These are phyloP conservation scores for Siderastrea radians DNA, from an alignment of 92 coral and sea anemone genomes.

Conservation along the genomic window DNA sequence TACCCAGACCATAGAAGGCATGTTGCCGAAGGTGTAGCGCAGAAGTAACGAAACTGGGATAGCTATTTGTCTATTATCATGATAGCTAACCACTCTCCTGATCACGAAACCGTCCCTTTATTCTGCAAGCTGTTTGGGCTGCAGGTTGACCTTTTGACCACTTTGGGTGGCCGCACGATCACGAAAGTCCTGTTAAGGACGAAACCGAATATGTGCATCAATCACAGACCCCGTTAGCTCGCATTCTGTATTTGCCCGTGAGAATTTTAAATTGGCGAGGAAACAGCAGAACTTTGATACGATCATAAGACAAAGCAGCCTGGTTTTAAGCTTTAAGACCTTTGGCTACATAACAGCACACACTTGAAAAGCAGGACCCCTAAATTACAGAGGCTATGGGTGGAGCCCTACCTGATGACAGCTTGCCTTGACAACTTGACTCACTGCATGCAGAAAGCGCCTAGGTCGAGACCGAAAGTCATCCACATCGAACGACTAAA, in stretches of 20 bases:
- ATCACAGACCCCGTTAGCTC: too few species aligned
- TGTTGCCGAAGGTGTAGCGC: too few species aligned
- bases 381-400: constrained; percentile 48
- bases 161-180: too few species aligned
- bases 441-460: constrained; percentile 17
- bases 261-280: constrained; percentile 32
- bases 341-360: constrained; percentile 50
- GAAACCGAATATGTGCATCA: too few species aligned
- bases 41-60: too few species aligned
- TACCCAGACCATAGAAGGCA: too few species aligned
- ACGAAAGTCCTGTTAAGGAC: too few species aligned
- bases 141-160: not conserved
- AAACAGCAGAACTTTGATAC: constrained; percentile 21
- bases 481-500: constrained; percentile 6
- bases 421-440: constrained; percentile 19
- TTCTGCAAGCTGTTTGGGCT: too few species aligned
- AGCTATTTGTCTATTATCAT: too few species aligned
- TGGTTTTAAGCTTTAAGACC: constrained; percentile 43
- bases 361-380: constrained; percentile 48
- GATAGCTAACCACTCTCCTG: too few species aligned
- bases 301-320: constrained; percentile 27
- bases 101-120: too few species aligned
- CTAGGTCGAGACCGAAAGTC: not conserved
- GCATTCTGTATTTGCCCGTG: constrained; percentile 40
- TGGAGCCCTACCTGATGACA: constrained; percentile 7